Conservation (phyloP, 1,140 invertebrate genomes). For the Nephotettix cincticeps region DNA sequence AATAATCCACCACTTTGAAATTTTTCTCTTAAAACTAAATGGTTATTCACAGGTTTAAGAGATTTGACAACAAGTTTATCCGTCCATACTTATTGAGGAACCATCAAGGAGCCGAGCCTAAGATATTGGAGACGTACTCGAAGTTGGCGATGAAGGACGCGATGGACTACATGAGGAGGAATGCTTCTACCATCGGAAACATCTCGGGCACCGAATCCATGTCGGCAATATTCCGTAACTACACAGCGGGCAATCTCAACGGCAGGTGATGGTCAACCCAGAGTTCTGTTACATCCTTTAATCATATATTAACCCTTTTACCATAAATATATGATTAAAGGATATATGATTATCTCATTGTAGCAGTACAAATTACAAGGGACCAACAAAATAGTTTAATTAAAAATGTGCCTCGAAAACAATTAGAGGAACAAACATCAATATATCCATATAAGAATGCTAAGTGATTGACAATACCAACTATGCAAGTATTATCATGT, state of each 20-base stretch:
- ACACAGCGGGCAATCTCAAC: slow-evolving; percentile 77
- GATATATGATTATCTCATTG: too few relatives aligned
- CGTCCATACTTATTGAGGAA: slow-evolving; percentile 84
- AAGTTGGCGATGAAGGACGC: slow-evolving; percentile 93
- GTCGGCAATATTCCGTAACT: slow-evolving; percentile 85
- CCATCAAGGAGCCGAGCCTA: slow-evolving; percentile 83
- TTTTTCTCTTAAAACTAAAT: too few relatives aligned
- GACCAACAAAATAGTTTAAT: too few relatives aligned
- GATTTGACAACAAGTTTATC: slow-evolving; percentile 92
- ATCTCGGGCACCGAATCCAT: slow-evolving; percentile 84
- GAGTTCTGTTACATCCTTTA: too few relatives aligned
- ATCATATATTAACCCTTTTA: too few relatives aligned
- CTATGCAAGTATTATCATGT: too few relatives aligned
- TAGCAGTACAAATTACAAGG: too few relatives aligned
- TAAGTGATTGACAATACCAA: too few relatives aligned
- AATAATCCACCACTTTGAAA: background rate
- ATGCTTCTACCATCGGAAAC: slow-evolving; percentile 78
- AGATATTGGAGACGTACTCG: slow-evolving; percentile 92
- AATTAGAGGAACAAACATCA: too few relatives aligned
- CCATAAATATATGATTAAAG: too few relatives aligned
- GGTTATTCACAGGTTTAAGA: slow-evolving; percentile 73
- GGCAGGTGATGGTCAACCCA: slow-evolving; percentile 66
- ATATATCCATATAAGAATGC: too few relatives aligned
- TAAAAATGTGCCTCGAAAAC: too few relatives aligned
- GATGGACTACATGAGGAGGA: slow-evolving; percentile 83